Percentiles rank a stretch among this genome's conserved stretches.
Evolutionary conservation across 2,888 invertebrate species (phyloP).

Genomic region (Venusia cambrica): DNA sequence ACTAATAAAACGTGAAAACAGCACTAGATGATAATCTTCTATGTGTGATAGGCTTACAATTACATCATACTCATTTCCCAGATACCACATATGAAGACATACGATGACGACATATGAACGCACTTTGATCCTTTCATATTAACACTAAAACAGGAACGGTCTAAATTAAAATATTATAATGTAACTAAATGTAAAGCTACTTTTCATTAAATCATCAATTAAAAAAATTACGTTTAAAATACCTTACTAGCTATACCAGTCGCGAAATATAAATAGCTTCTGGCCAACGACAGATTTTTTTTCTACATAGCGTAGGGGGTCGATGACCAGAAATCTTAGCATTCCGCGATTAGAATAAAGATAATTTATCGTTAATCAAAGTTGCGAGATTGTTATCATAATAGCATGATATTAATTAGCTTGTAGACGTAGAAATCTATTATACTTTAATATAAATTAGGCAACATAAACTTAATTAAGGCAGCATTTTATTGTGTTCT

Average conservation of each 20-base stretch:
- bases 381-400: constrained; percentile 11
- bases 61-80: constrained; percentile 3
- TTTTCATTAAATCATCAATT: constrained; percentile 14
- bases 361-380: constrained; percentile 2
- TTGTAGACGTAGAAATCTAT: too few species aligned
- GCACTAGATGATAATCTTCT: too few species aligned
- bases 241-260: too few species aligned
- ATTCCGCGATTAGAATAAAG: too few species aligned
- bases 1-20: too few species aligned
- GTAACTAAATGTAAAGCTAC: constrained; percentile 25
- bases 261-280: too few species aligned
- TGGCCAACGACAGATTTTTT: too few species aligned
- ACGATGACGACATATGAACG: constrained; percentile 11
- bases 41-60: neutral
- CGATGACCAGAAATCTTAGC: too few species aligned
- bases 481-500: constrained; percentile 1
- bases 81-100: constrained; percentile 7
- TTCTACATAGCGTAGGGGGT: too few species aligned
- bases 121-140: constrained; percentile 25
- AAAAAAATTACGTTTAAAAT: too few species aligned
- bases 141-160: constrained; percentile 63
- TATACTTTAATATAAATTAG: constrained; percentile 1
- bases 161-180: constrained; percentile 35
- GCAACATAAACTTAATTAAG: constrained; percentile 9
- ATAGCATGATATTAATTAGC: too few species aligned